Evolutionary conservation across 2,797 vertebrate species (phyloP).

Genomic region (Ctenochaetus hawaiiensis): DNA sequence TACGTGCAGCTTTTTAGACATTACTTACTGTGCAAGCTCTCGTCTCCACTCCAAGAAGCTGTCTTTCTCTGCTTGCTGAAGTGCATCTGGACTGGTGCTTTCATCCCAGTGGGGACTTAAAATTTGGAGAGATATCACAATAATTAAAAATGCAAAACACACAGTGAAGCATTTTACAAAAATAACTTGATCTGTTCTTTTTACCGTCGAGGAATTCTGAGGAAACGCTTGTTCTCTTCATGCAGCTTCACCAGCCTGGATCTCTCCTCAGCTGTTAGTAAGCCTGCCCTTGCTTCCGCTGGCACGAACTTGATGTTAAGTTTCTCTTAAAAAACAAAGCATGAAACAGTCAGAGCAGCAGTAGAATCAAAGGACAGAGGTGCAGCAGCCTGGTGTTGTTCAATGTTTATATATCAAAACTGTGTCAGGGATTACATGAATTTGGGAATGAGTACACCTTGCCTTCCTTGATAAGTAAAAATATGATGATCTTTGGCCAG

Average conservation of each 20-base stretch:
- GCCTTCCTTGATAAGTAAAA: not conserved
- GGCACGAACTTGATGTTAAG: conserved; percentile 93
- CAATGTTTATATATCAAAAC: too few species aligned
- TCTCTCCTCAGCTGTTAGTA: conserved; percentile 89
- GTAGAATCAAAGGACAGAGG: not conserved
- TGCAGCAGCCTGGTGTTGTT: not conserved
- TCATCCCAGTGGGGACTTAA: conserved; percentile 92
- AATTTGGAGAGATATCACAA: conserved; percentile 25
- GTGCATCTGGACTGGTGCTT: conserved; percentile 89
- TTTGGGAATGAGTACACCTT: too few species aligned
- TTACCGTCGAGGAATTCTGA: conserved; percentile 93
- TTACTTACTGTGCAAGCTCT: conserved; percentile 89
- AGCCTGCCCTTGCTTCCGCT: conserved; percentile 87
- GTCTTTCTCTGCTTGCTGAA: conserved; percentile 92
- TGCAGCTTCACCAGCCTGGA: conserved; percentile 88
- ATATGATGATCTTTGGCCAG: too few species aligned
- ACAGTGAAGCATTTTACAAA: not conserved
- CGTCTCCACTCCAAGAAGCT: conserved; percentile 95
- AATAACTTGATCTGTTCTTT: not conserved
- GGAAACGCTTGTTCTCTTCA: conserved; percentile 90
- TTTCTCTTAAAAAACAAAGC: conserved; percentile 86
- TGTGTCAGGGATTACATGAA: not conserved
- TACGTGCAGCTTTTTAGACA: not conserved
- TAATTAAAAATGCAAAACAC: not conserved
- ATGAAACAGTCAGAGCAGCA: not conserved